Evolutionary conservation across 2,113 vertebrate genomes (phyloP).

Genomic region (Proterorhinus semilunaris): DNA sequence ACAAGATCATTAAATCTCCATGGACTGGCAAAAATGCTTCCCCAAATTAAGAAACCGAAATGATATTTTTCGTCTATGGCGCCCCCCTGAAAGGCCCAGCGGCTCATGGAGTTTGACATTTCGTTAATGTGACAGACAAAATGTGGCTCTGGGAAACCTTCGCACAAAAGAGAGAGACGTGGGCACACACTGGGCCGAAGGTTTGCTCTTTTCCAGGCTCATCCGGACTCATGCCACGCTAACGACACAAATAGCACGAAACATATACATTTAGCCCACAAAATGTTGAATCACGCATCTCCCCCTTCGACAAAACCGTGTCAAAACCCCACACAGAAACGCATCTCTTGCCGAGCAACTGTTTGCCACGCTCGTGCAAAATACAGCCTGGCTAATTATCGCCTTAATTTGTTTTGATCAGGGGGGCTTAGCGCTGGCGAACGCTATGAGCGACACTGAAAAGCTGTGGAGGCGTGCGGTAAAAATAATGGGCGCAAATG

Average conservation of each 20-base stretch:
- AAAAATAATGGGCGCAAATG: slow-evolving; percentile 43
- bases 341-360: not conserved
- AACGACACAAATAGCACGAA: slow-evolving; percentile 29
- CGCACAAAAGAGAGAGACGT: slow-evolving; percentile 62
- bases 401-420: slow-evolving; percentile 63
- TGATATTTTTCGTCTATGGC: too few relatives aligned
- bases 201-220: slow-evolving; percentile 74
- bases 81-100: too few relatives aligned
- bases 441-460: slow-evolving; percentile 6
- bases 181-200: slow-evolving; percentile 69
- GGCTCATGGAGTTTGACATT: slow-evolving; percentile 47
- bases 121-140: slow-evolving; percentile 74
- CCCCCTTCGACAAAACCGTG: not conserved
- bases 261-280: slow-evolving; percentile 17
- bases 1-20: too few relatives aligned
- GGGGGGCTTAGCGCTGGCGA: slow-evolving; percentile 36
- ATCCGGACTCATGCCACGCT: slow-evolving; percentile 40
- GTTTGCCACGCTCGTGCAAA: slow-evolving; percentile 17
- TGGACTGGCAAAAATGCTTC: too few relatives aligned
- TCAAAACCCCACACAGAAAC: not conserved
- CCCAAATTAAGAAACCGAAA: too few relatives aligned
- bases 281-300: slow-evolving; percentile 15
- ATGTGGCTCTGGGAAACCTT: slow-evolving; percentile 63
- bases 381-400: slow-evolving; percentile 51
- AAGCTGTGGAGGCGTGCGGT: slow-evolving; percentile 44